phyloP scores from a whole-genome alignment of 2,797 vertebrate genomes.

The Macropodus opercularis region DNA sequence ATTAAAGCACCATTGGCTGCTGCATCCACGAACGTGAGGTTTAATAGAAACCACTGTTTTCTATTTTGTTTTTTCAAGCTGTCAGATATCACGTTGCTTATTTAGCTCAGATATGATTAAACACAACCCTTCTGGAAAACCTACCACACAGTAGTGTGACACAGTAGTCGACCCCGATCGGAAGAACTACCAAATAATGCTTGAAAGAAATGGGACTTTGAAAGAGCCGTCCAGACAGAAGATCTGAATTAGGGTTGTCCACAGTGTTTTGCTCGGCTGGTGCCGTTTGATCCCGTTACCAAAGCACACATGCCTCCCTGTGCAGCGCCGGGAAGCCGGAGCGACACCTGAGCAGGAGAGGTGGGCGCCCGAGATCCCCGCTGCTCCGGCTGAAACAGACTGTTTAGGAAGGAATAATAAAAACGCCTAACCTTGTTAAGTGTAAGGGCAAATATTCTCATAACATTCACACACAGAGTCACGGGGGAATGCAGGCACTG shows the following conservation, averaged over 20 bases:
- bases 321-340: slow-evolving; percentile 21
- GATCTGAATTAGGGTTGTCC: slow-evolving; percentile 66
- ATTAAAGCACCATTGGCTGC: slow-evolving; percentile 11
- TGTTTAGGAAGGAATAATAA: slow-evolving; percentile 73
- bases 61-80: slow-evolving; percentile 18
- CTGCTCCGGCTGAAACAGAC: slow-evolving; percentile 71
- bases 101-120: slow-evolving; percentile 44
- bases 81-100: slow-evolving; percentile 32
- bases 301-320: slow-evolving; percentile 67
- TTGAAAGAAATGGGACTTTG: slow-evolving; percentile 50
- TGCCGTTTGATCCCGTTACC: slow-evolving; percentile 55
- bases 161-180: slow-evolving; percentile 36
- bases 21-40: slow-evolving; percentile 24
- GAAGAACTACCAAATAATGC: slow-evolving; percentile 48
- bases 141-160: slow-evolving; percentile 31
- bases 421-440: slow-evolving; percentile 73
- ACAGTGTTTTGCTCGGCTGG: slow-evolving; percentile 60
- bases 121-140: slow-evolving; percentile 41
- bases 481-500: slow-evolving; percentile 62
- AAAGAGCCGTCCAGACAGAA: slow-evolving; percentile 68
- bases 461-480: slow-evolving; percentile 54
- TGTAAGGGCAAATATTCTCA: slow-evolving; percentile 62
- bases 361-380: slow-evolving; percentile 55
- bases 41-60: slow-evolving; percentile 39
- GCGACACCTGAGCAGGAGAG: slow-evolving; percentile 66